Conservation (phyloP, 2,797 vertebrate genomes). For the Smutsia temminckii region DNA sequence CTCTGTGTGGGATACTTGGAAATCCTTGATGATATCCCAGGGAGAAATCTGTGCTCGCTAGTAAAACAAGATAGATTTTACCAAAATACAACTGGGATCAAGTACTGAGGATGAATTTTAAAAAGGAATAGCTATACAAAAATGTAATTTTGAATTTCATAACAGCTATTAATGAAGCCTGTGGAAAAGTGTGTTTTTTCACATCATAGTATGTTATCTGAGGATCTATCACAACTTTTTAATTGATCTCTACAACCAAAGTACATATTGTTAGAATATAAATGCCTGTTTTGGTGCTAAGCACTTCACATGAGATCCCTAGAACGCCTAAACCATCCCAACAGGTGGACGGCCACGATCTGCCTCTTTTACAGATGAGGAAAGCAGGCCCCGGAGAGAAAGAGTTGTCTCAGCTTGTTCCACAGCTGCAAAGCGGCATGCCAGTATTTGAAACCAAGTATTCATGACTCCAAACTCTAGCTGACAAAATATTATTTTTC, state of each 20-base stretch:
- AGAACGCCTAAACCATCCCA: background rate
- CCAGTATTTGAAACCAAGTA: background rate
- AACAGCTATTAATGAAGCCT: background rate
- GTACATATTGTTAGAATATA: background rate
- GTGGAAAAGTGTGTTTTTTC: background rate
- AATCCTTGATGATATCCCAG: background rate
- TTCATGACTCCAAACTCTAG: background rate
- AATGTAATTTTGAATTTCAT: conserved; percentile 1
- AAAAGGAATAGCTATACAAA: background rate
- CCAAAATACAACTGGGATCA: background rate
- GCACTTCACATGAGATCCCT: background rate
- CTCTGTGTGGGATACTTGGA: background rate
- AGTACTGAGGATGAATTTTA: background rate
- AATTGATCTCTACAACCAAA: background rate
- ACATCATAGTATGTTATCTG: background rate
- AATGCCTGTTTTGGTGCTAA: background rate
- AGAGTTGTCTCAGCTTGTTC: background rate
- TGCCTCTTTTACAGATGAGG: background rate
- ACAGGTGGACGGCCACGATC: background rate
- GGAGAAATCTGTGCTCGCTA: background rate
- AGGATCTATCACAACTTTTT: background rate
- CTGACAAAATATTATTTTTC: conserved; percentile 24
- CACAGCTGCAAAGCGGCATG: background rate
- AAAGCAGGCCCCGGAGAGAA: background rate
- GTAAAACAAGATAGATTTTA: background rate